Base-by-base conservation (phyloP, 2,113 vertebrate species). In the Kobus ellipsiprymnus region DNA sequence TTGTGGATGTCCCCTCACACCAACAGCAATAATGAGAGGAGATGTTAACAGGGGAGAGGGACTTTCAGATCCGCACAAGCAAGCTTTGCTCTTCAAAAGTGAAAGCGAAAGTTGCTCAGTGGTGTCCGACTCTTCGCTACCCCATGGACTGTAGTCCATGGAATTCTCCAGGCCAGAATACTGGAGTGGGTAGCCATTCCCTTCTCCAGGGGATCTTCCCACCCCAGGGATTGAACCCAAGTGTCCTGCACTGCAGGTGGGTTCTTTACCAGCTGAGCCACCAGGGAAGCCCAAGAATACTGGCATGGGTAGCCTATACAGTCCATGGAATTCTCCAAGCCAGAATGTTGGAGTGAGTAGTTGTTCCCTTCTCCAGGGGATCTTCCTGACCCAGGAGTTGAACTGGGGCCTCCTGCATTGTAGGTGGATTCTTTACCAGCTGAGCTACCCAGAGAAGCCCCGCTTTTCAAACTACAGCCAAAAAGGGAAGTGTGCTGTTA, bases 101-200 rank as follows among this genome's bases (percentile, higher is more conserved):
- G 4, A 64, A 64, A 64, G 62, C 16, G 30, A 64, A 64, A 64
- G 62, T 71, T 5, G 0, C 10, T 71, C 67, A 36, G 67, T 71
- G 1, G 0, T 21, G n/a, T 36, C 19, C 0, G 2, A 71, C 64
- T 36, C n/a, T 36, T 36, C 21, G 67, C 10, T 2, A 71, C 64
- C n/a, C 62, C 7, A 2, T n/a, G 62, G 15, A 64, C 62, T n/a
- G 17, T 17, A 64, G 62, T 64, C 15, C 30, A n/a, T 64, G 30
- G 62, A 64, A 64, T 64, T 64, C 33, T n/a, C 62, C 67, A 40
- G 19, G 19, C 67, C 67, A 36, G n/a, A 23, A 23, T 71, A 23
- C 10, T 71, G 67, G 67, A 12, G n/a, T 71, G 67, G 67, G 19
- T 40, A 71, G 67, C n/a, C 67, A 40, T 23, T 12, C n/a, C 10